These are phyloP conservation scores for Leptinotarsa texana DNA, from an alignment of 1,140 invertebrate species.

Conservation along the genomic window DNA sequence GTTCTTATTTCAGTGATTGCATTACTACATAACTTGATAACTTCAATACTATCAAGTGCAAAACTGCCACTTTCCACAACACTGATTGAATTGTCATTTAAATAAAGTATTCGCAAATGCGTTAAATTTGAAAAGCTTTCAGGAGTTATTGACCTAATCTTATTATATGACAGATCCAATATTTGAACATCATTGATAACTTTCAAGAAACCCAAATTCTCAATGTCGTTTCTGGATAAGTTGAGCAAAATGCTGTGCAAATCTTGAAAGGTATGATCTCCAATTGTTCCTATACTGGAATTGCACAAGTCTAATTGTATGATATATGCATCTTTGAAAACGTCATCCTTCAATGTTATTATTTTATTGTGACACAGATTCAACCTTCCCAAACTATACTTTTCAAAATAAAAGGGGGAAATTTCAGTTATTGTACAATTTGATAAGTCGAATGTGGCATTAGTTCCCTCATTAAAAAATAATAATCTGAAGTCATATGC, in stretches of 20 bases:
- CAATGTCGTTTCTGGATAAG: slow-evolving; percentile 22
- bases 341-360: neutral
- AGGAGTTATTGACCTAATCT: neutral
- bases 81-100: neutral
- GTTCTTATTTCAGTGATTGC: slow-evolving; percentile 12
- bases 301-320: slow-evolving; percentile 24
- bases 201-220: slow-evolving; percentile 18
- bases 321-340: slow-evolving; percentile 25
- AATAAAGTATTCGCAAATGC: neutral
- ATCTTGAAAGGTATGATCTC: slow-evolving; percentile 10
- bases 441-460: slow-evolving; percentile 18
- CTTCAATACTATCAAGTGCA: neutral
- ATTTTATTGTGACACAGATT: slow-evolving; percentile 26
- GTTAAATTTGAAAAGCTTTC: neutral
- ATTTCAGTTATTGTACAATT: slow-evolving; percentile 18
- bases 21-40: slow-evolving; percentile 22
- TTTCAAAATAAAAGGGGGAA: slow-evolving; percentile 7
- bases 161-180: slow-evolving; percentile 26
- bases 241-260: slow-evolving; percentile 10
- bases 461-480: slow-evolving; percentile 16
- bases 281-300: slow-evolving; percentile 26
- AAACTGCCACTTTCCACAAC: slow-evolving; percentile 1
- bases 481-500: slow-evolving; percentile 15
- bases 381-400: slow-evolving; percentile 17
- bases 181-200: neutral